These are phyloP conservation scores for Protobothrops flavoviridis DNA, from an alignment of 2,113 vertebrate species.

Conservation along the genomic window DNA sequence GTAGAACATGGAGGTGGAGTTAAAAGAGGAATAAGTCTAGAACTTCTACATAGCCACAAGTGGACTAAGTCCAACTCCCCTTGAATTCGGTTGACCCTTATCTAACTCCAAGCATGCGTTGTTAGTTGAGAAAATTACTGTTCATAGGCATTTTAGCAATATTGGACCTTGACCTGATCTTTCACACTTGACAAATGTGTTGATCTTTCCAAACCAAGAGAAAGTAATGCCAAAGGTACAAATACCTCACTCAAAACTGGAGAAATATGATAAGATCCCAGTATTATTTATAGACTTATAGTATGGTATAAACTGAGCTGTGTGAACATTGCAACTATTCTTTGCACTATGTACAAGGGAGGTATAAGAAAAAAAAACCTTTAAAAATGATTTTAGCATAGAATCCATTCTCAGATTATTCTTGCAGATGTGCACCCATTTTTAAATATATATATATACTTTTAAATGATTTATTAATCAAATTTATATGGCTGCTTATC, in stretches of 20 bases:
- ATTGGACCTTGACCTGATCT: too few species aligned
- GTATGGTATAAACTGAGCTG: not conserved
- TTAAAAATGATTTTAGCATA: not conserved
- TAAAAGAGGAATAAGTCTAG: too few species aligned
- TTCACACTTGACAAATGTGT: not conserved
- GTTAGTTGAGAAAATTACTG: too few species aligned
- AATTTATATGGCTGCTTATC: not conserved
- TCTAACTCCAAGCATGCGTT: too few species aligned
- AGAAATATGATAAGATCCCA: not conserved
- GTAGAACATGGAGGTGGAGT: too few species aligned
- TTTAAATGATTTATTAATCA: not conserved
- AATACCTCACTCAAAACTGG: not conserved
- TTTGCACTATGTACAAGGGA: not conserved
- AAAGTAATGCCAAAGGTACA: too few species aligned
- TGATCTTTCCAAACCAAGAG: not conserved
- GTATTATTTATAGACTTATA: not conserved
- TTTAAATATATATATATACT: not conserved
- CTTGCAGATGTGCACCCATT: not conserved
- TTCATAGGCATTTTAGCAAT: too few species aligned
- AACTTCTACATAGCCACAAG: too few species aligned
- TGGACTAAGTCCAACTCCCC: too few species aligned
- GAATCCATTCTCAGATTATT: not conserved
- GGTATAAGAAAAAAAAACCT: not conserved
- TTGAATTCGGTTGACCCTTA: too few species aligned
- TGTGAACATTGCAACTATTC: not conserved